These are phyloP conservation scores for Semotilus atromaculatus DNA, from an alignment of 2,797 vertebrate genomes.

Conservation along the genomic window DNA sequence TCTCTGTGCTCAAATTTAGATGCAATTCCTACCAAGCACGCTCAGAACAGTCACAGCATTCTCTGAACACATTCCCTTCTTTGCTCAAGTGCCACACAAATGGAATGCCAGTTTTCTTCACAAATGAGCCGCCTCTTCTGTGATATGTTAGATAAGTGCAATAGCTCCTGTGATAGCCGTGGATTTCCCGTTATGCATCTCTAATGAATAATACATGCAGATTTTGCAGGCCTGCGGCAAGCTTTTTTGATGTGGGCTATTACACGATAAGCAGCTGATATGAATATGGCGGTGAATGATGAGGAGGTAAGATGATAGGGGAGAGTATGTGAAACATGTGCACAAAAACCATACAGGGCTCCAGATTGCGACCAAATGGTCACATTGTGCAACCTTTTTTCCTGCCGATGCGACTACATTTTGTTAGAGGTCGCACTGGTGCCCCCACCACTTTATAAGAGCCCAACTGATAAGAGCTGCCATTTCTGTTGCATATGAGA, in stretches of 20 bases:
- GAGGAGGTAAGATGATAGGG: slow-evolving; percentile 5
- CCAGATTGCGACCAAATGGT: not conserved
- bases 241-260: slow-evolving; percentile 15
- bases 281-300: slow-evolving; percentile 2
- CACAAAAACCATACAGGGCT: not conserved
- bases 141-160: slow-evolving; percentile 13
- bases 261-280: slow-evolving; percentile 35
- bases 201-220: slow-evolving; percentile 43
- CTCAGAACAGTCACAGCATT: slow-evolving; percentile 8
- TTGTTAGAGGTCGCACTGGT: not conserved
- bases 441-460: not conserved
- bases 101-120: not conserved
- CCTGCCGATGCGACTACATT: no score
- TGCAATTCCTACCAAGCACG: slow-evolving; percentile 11
- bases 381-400: not conserved
- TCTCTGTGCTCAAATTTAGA: slow-evolving; percentile 36
- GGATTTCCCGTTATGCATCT: slow-evolving; percentile 14
- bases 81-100: slow-evolving; percentile 15
- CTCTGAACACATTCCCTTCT: slow-evolving; percentile 10
- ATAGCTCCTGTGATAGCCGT: not conserved
- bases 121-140: not conserved
- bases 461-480: not conserved
- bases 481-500: not conserved
- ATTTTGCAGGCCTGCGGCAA: slow-evolving; percentile 8
- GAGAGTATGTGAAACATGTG: slow-evolving; percentile 1